Percentiles rank a stretch among this genome's conserved stretches.
Conservation (phyloP, 1,140 invertebrate genomes). For the Matsumurasca onukii region DNA sequence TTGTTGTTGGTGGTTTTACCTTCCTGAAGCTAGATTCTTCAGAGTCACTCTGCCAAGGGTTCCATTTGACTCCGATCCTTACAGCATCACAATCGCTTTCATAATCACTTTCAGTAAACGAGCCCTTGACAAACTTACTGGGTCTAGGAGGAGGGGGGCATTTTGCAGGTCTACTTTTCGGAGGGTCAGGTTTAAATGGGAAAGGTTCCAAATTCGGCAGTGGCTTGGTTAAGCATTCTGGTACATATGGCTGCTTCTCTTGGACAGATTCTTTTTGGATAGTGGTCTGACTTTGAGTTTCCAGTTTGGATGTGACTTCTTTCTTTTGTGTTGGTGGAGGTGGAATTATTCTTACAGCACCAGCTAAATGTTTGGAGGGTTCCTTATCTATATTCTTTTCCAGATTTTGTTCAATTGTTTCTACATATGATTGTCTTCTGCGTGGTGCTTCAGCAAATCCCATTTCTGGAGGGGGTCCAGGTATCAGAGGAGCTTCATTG, state of each 20-base stretch:
- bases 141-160: slow-evolving; percentile 55
- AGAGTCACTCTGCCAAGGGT: slow-evolving; percentile 63
- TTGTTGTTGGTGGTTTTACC: slow-evolving; percentile 53
- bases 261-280: background rate
- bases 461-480: slow-evolving; percentile 64
- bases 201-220: slow-evolving; percentile 55
- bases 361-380: slow-evolving; percentile 54
- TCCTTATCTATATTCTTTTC: slow-evolving; percentile 56
- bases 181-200: slow-evolving; percentile 51
- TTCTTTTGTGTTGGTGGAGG: slow-evolving; percentile 46
- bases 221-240: slow-evolving; percentile 46
- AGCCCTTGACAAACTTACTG: slow-evolving; percentile 61
- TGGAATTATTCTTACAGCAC: slow-evolving; percentile 54
- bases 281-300: background rate
- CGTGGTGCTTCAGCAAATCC: slow-evolving; percentile 55
- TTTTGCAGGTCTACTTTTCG: slow-evolving; percentile 45
- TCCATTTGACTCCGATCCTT: slow-evolving; percentile 58
- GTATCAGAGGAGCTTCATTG: slow-evolving; percentile 53
- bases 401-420: slow-evolving; percentile 57
- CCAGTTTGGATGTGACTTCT: slow-evolving; percentile 36
- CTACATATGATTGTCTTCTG: slow-evolving; percentile 55
- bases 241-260: background rate
- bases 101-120: slow-evolving; percentile 66
- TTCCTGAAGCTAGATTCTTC: slow-evolving; percentile 57
- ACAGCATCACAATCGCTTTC: slow-evolving; percentile 65